Evolutionary conservation across 2,797 vertebrate species (phyloP), one percentile per base, ranked within the genome.

Genomic region (Arctocebus calabarensis): DNA sequence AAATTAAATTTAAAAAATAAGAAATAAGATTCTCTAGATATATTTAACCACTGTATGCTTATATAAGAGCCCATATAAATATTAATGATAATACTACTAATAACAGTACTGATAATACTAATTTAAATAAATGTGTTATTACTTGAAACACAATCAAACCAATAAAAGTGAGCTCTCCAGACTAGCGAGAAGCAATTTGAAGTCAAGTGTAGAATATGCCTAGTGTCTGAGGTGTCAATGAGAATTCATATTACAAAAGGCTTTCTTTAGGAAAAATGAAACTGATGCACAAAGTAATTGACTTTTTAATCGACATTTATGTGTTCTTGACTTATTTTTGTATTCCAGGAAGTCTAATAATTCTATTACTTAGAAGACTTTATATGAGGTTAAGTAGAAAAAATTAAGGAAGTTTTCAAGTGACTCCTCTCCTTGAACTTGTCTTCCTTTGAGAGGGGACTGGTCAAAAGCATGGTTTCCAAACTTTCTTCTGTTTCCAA

Each of bases 401-500:
- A 34, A 81, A 71, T 59, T 79, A 43, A 45, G 55, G 48, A 37
- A 73, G 1, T 70, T 92, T 94, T 43, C 71, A 27, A 71, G 2
- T 37, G 43, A 11, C 11, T 74, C 27, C 4, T 57, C 5, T 7
- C 83, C 5, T 87, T 84, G 48, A 29, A 27, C 59, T 86, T 57
- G 19, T 43, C 8, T 71, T 85, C 12, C 7, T 23, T 59, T 27
- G 4, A 27, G 8, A 66, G 37, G 25, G 5, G 0, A 45, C 2
- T 4, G 13, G 2, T 9, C 37, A 4, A 11, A 6, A 12, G 0
- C 5, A 34, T 7, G 29, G 11, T 74, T 14, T 75, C 25, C 4
- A n/a, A 29, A 34, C 2, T 88, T 57, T 25, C 84, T 37, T 7
- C n/a, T 79, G 66, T 7, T 78, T 84, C 5, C 57, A 20, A 75